Base-by-base conservation (phyloP, 2,888 invertebrate genomes). In the Cataglyphis rosenhaueri region DNA sequence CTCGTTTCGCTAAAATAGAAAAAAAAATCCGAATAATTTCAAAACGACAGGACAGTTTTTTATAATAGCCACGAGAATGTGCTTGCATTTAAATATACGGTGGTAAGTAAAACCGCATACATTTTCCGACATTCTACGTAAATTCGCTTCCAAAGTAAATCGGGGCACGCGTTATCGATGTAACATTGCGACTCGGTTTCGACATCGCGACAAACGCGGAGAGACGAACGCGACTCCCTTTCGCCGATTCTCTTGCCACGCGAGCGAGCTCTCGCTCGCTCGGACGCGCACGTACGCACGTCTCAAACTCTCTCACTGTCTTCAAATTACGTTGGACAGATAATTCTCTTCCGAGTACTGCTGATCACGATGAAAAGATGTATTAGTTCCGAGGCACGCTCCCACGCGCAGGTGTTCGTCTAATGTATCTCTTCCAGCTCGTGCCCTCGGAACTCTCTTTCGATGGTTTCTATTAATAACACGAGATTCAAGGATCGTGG, bases 301-400 rank as follows among this genome's bases (percentile, higher is more conserved):
- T 21, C 38, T 38, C 66, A 15, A 66, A 70, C 66, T 59, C 73
- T 84, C 81, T 79, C 65, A 73, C 75, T 81, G 81, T 75, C 76
- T 75, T 84, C 82, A 76, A 84, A 78, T 83, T 84, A 82, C 84
- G 55, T 12, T 59, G n/a, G 21, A 8, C 66, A 44, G 82, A 76
- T 84, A 82, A 83, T 65, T 70, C 61, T 9, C 52, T 84, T 84
- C 84, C 71, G 66, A 78, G 84, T 84, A 84, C n/a, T 61, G 74
- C 71, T 81, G 84, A 84, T 76, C 71, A 25, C 57, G 71, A 29
- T 32, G 41, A 52, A 44, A 64, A 35, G 68, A 61, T 41, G 41
- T n/a, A 52, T 52, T 52, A n/a, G 21, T 55, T 71, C 48, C 61
- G 59, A 74, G 82, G 21, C 48, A 10, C 71, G 21, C 66, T 68